Evolutionary conservation across 2,113 vertebrate genomes (phyloP).

Genomic region (Coptodon rendalli): DNA sequence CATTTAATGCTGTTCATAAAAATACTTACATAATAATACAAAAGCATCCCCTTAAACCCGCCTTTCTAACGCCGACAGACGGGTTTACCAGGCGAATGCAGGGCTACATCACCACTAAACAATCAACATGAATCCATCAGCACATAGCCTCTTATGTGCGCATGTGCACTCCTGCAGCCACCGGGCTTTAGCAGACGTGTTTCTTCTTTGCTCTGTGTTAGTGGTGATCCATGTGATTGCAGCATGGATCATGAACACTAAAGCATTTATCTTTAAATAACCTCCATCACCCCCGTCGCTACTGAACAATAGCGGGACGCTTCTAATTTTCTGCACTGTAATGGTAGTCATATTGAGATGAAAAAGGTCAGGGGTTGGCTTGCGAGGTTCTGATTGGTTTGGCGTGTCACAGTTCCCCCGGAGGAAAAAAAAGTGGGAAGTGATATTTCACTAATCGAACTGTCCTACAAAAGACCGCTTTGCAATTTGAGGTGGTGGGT

Average conservation of each 20-base stretch:
- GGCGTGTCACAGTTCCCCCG: conserved; percentile 12
- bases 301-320: conserved; percentile 76
- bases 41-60: background rate
- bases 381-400: conserved; percentile 76
- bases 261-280: conserved; percentile 74
- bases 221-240: conserved; percentile 46
- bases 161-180: conserved; percentile 22
- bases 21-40: conserved; percentile 4
- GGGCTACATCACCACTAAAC: background rate
- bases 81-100: conserved; percentile 11
- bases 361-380: conserved; percentile 78
- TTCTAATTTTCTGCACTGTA: conserved; percentile 81
- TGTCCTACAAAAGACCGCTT: conserved; percentile 24
- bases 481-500: conserved; percentile 47
- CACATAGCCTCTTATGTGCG: conserved; percentile 1
- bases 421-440: conserved; percentile 57
- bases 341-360: conserved; percentile 76
- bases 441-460: conserved; percentile 58
- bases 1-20: conserved; percentile 27
- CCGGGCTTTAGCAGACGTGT: conserved; percentile 17
- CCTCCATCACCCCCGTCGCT: conserved; percentile 51
- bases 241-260: conserved; percentile 54
- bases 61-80: background rate
- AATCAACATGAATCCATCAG: conserved; percentile 13
- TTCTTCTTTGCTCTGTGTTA: conserved; percentile 17